These are phyloP conservation scores for Hermaeophaga mercurialis DNA, from an alignment of 2,888 invertebrate genomes.

Conservation along the genomic window DNA sequence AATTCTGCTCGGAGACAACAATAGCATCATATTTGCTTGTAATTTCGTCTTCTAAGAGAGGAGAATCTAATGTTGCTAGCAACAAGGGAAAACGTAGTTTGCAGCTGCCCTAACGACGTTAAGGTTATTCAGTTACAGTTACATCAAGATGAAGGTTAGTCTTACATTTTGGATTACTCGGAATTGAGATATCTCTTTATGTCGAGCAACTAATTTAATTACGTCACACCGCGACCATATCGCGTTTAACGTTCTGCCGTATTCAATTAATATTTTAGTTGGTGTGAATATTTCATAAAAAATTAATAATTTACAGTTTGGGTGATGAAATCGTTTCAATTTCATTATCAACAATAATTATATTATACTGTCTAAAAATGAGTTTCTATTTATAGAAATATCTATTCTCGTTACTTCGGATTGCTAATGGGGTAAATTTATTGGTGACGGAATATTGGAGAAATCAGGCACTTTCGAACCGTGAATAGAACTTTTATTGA, in stretches of 20 bases:
- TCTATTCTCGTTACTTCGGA: no score
- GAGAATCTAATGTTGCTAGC: neutral
- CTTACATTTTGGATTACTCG: neutral
- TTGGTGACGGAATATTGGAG: no score
- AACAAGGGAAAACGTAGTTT: neutral
- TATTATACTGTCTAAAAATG: no score
- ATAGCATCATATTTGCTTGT: neutral
- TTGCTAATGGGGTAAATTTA: no score
- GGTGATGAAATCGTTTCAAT: no score
- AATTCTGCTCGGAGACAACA: no score
- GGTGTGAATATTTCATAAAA: neutral
- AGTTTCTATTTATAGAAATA: no score
- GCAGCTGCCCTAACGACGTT: neutral
- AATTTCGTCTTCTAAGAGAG: neutral
- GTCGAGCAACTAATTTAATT: slow-evolving; percentile 3
- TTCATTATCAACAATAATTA: no score
- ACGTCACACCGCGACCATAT: neutral
- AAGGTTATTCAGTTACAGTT: neutral
- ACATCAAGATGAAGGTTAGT: neutral
- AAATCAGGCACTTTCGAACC: no score
- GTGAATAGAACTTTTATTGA: no score
- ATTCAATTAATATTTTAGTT: neutral
- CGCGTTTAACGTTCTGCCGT: neutral
- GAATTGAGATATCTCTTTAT: slow-evolving; percentile 2
- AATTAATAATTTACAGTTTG: no score